A percentile compares a stretch with the other conserved stretches of the same genome.
phyloP scores from a whole-genome alignment of 2,113 vertebrate species.

The Plecturocebus donacophilus region DNA sequence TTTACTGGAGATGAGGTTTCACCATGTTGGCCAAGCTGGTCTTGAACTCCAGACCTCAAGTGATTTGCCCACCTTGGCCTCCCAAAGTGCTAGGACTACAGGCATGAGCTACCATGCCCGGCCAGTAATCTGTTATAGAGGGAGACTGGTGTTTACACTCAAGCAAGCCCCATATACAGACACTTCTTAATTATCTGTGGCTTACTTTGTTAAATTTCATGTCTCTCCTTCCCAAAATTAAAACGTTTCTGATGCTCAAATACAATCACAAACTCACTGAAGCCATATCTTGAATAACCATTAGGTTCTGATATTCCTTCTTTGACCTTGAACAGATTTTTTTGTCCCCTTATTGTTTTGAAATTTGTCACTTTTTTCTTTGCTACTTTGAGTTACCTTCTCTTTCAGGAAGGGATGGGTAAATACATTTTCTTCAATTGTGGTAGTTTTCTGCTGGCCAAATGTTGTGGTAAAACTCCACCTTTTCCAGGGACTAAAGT shows the following conservation, averaged over 20 bases:
- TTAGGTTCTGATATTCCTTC: background rate
- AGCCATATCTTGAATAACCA: background rate
- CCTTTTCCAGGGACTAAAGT: background rate
- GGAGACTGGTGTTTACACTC: background rate
- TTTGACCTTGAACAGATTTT: background rate
- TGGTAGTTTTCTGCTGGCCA: background rate
- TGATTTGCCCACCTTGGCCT: too few relatives aligned
- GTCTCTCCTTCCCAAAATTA: background rate
- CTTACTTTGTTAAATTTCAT: background rate
- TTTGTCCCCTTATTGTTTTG: background rate
- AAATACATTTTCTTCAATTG: slow-evolving; percentile 30
- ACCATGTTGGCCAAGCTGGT: too few relatives aligned
- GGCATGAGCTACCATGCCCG: too few relatives aligned
- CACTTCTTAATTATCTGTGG: background rate
- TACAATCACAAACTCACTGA: background rate
- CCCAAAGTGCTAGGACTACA: too few relatives aligned
- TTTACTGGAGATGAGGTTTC: too few relatives aligned
- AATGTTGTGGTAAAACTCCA: background rate
- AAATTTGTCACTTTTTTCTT: background rate
- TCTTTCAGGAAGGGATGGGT: background rate
- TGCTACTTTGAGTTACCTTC: background rate
- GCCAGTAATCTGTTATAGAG: background rate
- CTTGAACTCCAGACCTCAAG: too few relatives aligned
- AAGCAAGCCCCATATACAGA: background rate
- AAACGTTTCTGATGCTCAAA: background rate